phyloP scores from a whole-genome alignment of 2,797 vertebrate genomes.

The Pangasius krempfi region DNA sequence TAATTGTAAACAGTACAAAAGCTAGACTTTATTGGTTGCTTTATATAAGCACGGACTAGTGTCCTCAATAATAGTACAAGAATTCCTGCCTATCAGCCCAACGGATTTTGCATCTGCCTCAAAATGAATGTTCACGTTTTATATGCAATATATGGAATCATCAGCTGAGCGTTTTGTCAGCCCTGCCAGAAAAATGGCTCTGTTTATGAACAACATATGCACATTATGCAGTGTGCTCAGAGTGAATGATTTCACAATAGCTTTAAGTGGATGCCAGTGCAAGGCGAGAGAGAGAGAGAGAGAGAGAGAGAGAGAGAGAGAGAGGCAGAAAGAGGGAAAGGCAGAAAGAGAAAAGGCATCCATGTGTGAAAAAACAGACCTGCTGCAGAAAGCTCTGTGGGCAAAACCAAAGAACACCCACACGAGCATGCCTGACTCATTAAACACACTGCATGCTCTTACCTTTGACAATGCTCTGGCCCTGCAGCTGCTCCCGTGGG shows the following conservation, averaged over 20 bases:
- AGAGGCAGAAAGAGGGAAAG: neutral
- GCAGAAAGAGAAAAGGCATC: conserved; percentile 19
- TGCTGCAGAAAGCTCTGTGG: conserved; percentile 46
- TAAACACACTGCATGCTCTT: conserved; percentile 69
- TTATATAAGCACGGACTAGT: neutral
- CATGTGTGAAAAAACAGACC: conserved; percentile 41
- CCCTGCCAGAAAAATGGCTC: conserved; percentile 19
- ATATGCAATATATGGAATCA: conserved; percentile 15
- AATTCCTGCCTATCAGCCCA: neutral
- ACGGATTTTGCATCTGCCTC: neutral
- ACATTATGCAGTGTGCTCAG: conserved; percentile 19
- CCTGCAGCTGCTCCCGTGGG: conserved; percentile 85
- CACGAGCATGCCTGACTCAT: conserved; percentile 56
- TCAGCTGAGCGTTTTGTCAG: conserved; percentile 22
- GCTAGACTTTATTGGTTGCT: neutral
- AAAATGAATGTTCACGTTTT: neutral
- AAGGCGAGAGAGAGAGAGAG: conserved; percentile 1
- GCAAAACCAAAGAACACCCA: conserved; percentile 27
- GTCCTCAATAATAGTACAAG: neutral
- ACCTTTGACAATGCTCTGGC: conserved; percentile 96
- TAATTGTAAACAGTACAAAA: conserved; percentile 45
- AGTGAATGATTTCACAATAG: conserved; percentile 32
- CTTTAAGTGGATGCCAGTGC: conserved; percentile 15
- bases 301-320: neutral
- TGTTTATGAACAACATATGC: conserved; percentile 38